phyloP scores from a whole-genome alignment of 2,113 vertebrate species.

The Syrrhaptes paradoxus region DNA sequence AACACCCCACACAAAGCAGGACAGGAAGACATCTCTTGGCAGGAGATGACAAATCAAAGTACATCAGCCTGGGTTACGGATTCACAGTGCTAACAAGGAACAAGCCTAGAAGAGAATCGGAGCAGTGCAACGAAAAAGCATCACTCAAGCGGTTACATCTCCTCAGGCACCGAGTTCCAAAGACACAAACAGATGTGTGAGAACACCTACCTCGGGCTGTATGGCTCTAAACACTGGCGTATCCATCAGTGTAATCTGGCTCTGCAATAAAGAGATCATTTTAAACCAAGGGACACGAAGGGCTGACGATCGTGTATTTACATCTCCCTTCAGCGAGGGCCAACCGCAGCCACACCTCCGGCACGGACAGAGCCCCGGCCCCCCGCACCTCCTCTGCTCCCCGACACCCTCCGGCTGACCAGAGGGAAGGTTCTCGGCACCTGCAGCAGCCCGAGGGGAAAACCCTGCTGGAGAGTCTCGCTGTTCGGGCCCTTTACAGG shows the following conservation, averaged over 20 bases:
- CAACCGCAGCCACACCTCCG: neutral
- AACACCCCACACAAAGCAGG: neutral
- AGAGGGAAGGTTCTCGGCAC: too few species aligned
- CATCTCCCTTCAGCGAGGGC: neutral
- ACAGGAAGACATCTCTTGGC: neutral
- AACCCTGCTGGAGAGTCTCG: too few species aligned
- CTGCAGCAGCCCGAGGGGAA: too few species aligned
- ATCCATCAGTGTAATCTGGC: constrained; percentile 95
- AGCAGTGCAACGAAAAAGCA: neutral
- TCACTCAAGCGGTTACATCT: neutral
- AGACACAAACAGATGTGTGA: neutral
- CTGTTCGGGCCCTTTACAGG: too few species aligned
- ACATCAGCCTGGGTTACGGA: neutral
- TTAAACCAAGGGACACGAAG: neutral
- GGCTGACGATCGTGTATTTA: neutral
- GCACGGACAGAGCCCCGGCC: neutral
- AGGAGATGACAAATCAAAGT: neutral
- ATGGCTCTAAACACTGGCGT: constrained; percentile 93
- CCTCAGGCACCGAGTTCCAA: neutral
- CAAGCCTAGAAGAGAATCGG: neutral
- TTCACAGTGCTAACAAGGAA: neutral
- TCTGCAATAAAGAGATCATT: constrained; percentile 76
- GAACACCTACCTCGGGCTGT: constrained; percentile 88
- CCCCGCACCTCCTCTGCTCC: too few species aligned
- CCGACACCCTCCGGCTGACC: too few species aligned